These are phyloP conservation scores for Prionailurus bengalensis DNA, from an alignment of 2,113 vertebrate genomes.

Conservation along the genomic window DNA sequence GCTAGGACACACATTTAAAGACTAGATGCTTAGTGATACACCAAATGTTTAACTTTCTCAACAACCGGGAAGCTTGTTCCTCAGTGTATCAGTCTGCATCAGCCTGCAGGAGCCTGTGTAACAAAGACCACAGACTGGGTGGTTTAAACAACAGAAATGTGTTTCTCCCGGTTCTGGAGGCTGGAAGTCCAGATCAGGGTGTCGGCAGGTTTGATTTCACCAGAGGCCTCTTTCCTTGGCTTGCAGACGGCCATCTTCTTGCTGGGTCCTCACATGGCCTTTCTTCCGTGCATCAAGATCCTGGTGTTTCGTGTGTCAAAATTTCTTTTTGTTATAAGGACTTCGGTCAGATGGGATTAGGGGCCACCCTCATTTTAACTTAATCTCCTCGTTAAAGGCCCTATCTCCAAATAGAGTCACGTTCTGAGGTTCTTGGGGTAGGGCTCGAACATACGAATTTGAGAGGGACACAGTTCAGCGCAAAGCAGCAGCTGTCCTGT, in stretches of 20 bases:
- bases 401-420: not conserved
- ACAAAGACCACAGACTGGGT: not conserved
- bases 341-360: not conserved
- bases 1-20: not conserved
- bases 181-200: not conserved
- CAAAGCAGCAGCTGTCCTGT: not conserved
- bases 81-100: no score
- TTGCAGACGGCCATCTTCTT: rapidly evolving
- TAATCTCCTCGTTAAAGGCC: not conserved
- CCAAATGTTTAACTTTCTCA: not conserved
- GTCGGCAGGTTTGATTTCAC: not conserved
- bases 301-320: not conserved
- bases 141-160: not conserved
- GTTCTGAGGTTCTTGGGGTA: not conserved
- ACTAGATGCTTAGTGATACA: not conserved
- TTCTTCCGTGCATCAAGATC: not conserved
- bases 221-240: not conserved
- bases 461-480: no score
- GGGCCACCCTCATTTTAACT: not conserved
- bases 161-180: not conserved
- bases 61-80: not conserved
- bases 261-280: not conserved
- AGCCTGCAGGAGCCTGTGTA: not conserved
- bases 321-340: not conserved
- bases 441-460: not conserved